phyloP scores from a whole-genome alignment of 2,888 invertebrate species.

The Lepetodrilus schrolli region DNA sequence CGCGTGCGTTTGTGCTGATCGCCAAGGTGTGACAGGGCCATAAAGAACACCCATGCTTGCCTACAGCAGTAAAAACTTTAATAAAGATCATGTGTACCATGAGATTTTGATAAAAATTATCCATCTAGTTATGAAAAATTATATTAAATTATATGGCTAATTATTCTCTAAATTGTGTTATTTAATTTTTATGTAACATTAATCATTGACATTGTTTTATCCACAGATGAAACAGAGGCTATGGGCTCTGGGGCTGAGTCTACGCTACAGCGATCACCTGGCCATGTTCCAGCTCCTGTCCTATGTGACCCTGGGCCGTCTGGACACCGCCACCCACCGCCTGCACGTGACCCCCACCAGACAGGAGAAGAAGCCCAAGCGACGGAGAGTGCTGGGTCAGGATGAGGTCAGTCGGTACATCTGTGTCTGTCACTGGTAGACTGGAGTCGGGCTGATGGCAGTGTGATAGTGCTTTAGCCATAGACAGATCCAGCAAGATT shows the following conservation, averaged over 20 bases:
- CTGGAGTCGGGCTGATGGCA: background rate
- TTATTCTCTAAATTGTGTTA: no score
- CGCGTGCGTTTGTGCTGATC: no score
- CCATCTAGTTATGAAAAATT: no score
- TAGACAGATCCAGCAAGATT: no score
- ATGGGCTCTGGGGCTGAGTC: conserved; percentile 73
- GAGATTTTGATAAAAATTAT: no score
- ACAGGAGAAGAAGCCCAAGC: conserved; percentile 51
- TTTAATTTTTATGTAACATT: no score
- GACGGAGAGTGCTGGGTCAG: conserved; percentile 36
- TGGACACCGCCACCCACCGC: conserved; percentile 67
- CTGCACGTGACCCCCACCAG: conserved; percentile 62
- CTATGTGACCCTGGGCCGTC: conserved; percentile 70
- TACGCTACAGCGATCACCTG: conserved; percentile 71
- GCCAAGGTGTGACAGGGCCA: no score
- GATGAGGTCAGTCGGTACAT: conserved; percentile 36
- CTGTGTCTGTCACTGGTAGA: background rate
- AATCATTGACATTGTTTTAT: no score
- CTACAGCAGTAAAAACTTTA: no score
- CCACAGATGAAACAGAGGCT: conserved; percentile 72
- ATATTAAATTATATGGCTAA: no score
- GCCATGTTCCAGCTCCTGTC: conserved; percentile 71
- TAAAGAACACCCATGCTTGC: no score
- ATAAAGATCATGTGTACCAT: no score
- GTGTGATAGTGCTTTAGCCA: background rate